Conservation (phyloP, 2,113 vertebrate genomes). For the Tupaia chinensis region DNA sequence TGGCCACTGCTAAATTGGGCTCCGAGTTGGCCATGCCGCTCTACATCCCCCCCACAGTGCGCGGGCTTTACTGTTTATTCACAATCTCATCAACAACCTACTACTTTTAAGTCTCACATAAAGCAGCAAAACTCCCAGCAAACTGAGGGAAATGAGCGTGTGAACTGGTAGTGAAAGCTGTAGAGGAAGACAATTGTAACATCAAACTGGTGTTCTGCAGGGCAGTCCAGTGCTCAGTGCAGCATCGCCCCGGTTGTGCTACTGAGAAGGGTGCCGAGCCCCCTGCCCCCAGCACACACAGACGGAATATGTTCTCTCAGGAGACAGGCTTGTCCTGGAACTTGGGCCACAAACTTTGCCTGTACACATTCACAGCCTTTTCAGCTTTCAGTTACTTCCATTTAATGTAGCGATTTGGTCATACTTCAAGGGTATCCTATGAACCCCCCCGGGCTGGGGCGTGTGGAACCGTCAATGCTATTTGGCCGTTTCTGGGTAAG, state of each 20-base stretch:
- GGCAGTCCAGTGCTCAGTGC: neutral
- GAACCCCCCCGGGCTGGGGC: too few relatives aligned
- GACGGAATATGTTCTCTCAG: neutral
- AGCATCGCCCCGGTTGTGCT: neutral
- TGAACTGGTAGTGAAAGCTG: neutral
- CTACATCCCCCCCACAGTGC: neutral
- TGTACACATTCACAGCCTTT: neutral
- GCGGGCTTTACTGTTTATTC: neutral
- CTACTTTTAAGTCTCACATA: neutral
- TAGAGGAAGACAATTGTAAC: neutral
- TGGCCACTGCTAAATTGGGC: neutral
- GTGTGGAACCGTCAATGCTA: too few relatives aligned
- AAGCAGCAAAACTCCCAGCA: neutral
- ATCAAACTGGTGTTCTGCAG: neutral
- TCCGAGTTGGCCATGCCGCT: neutral
- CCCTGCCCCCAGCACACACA: too few relatives aligned
- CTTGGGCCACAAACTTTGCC: neutral
- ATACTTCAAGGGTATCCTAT: neutral
- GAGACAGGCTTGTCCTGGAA: neutral
- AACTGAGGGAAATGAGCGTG: neutral
- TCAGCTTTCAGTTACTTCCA: neutral
- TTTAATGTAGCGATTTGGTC: neutral
- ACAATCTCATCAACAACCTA: neutral
- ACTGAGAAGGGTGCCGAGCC: neutral
- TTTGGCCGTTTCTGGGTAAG: too few relatives aligned